Base-by-base conservation (phyloP, 2,113 vertebrate genomes). In the Carassius auratus region DNA sequence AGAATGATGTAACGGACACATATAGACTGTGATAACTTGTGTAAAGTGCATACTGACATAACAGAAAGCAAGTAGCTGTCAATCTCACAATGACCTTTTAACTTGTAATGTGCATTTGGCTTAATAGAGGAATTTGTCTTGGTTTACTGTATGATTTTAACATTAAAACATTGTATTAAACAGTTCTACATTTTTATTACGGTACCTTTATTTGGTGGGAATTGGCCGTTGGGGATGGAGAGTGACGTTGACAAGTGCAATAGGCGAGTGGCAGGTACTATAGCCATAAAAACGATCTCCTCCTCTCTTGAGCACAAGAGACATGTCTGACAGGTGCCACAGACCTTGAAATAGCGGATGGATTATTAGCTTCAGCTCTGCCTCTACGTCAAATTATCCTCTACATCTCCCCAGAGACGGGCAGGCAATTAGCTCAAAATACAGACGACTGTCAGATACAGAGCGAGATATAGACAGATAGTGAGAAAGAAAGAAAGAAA, bases 361-460 rank as follows among this genome's bases (percentile, higher is more conserved):
- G 30, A 85, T 85, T 87, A 85, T 87, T 82, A 85, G 85, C 84
- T 86, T 64, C 76, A 30, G 61, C 79, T 85, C 64, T 88, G 50
- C 74, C 57, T 88, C 82, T 83, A 85, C 81, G 79, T 83, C 84
- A 83, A 85, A 88, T 85, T 86, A 85, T 85, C 84, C 79, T 78
- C 64, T 81, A 88, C 82, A 83, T 85, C 79, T 77, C 79, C 42
- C 30, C 55, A 8, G 71, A 82, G 86, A 87, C 14, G 64, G 78
- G 76, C 78, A 85, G 84, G 78, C 73, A 87, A 87, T 87, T 87
- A 87, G 78, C 75, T 30, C 71, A 81, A 87, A 87, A 87, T 81
- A 76, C 69, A 61, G 69, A 84, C 84, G 61, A 68, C 77, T 69
- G 77, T 81, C 76, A 87, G 69, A 52, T 19, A 48, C 26, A 50